phyloP scores from a whole-genome alignment of 2,797 vertebrate species.

The Melanotaenia trifasciata region DNA sequence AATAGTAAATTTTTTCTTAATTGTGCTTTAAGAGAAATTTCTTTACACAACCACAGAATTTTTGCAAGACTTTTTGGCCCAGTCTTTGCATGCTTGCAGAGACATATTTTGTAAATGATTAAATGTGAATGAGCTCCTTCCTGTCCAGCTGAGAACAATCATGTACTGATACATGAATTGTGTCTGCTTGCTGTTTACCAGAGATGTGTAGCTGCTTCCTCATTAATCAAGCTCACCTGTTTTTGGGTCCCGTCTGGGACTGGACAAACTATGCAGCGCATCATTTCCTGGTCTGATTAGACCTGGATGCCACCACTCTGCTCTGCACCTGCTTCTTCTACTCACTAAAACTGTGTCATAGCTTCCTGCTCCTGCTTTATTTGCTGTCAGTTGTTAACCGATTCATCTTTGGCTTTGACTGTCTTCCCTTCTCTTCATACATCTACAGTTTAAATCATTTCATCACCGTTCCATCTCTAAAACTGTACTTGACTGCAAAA shows the following conservation, averaged over 20 bases:
- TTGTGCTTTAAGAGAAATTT: constrained; percentile 4
- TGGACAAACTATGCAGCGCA: constrained; percentile 61
- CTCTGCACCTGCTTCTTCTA: constrained; percentile 63
- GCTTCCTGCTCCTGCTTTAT: constrained; percentile 12
- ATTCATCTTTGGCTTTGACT: background rate
- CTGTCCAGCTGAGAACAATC: constrained; percentile 76
- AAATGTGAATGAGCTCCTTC: constrained; percentile 57
- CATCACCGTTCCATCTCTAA: background rate
- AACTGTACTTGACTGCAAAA: constrained; percentile 13
- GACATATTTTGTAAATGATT: constrained; percentile 55
- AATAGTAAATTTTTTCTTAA: constrained; percentile 30
- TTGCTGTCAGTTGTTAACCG: background rate
- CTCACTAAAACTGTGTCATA: constrained; percentile 19
- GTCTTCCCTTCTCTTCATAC: background rate
- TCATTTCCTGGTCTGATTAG: constrained; percentile 75
- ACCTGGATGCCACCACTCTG: constrained; percentile 41
- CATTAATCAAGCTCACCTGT: constrained; percentile 77
- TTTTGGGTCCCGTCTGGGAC: constrained; percentile 59
- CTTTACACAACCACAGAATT: background rate
- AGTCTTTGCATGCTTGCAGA: constrained; percentile 16
- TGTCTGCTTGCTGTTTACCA: constrained; percentile 67
- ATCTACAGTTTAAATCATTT: background rate
- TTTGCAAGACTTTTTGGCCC: background rate
- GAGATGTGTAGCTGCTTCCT: constrained; percentile 49
- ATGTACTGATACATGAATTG: constrained; percentile 61